phyloP scores from a whole-genome alignment of 2,113 vertebrate genomes.

The Heterocephalus glaber region DNA sequence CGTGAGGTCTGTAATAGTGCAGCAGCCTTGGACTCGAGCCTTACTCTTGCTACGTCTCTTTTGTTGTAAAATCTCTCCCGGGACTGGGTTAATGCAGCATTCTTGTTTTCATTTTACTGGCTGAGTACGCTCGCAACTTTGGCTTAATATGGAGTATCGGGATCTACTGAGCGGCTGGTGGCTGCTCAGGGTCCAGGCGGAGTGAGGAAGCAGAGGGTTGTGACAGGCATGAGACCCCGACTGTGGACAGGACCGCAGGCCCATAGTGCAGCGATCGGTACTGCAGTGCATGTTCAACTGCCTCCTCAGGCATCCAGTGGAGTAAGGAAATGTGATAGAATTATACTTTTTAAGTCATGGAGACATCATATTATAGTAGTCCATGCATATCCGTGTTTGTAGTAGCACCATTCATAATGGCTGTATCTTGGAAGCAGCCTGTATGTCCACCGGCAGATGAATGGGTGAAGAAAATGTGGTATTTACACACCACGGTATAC shows the following conservation, averaged over 20 bases:
- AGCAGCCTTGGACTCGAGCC: neutral
- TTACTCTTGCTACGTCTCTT: neutral
- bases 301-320: neutral
- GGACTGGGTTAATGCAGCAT: neutral
- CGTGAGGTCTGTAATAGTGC: neutral
- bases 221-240: fast-evolving
- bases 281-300: neutral
- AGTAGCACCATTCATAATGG: neutral
- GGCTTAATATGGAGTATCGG: neutral
- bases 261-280: neutral
- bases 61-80: neutral
- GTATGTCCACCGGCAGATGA: too few species aligned
- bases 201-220: neutral
- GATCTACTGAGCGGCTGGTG: neutral
- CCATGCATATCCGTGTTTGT: neutral
- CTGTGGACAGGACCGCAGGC: neutral
- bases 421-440: neutral
- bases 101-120: neutral
- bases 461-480: neutral
- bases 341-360: neutral
- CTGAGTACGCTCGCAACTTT: neutral
- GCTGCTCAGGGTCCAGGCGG: neutral
- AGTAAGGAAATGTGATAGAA: neutral
- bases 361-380: neutral
- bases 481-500: neutral